These are phyloP conservation scores for Capromys pilorides DNA, from an alignment of 2,797 vertebrate genomes.

Conservation along the genomic window DNA sequence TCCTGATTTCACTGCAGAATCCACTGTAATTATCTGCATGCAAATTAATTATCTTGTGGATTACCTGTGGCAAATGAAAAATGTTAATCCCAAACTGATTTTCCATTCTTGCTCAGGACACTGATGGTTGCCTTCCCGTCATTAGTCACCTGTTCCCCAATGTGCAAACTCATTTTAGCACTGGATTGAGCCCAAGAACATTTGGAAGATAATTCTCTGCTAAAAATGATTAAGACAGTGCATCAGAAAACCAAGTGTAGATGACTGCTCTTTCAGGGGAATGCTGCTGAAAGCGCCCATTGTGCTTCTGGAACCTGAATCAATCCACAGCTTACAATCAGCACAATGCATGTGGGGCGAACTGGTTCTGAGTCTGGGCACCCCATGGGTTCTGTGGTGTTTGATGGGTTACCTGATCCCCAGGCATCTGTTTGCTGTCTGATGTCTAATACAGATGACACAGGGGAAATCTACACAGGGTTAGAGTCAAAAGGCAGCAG, in stretches of 20 bases:
- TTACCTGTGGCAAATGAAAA: slow-evolving; percentile 68
- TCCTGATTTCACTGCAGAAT: slow-evolving; percentile 58
- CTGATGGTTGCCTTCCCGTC: slow-evolving; percentile 39
- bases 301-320: not conserved
- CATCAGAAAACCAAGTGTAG: slow-evolving; percentile 31
- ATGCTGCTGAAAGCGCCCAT: not conserved
- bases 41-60: slow-evolving; percentile 65
- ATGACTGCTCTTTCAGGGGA: not conserved
- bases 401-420: not conserved
- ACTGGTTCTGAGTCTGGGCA: not conserved
- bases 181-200: slow-evolving; percentile 48
- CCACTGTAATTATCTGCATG: slow-evolving; percentile 60
- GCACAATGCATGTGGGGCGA: not conserved
- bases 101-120: slow-evolving; percentile 35
- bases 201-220: slow-evolving; percentile 65
- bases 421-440: not conserved
- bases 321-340: not conserved
- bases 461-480: not conserved
- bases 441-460: not conserved
- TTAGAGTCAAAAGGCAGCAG: slow-evolving; percentile 24
- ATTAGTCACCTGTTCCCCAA: slow-evolving; percentile 53
- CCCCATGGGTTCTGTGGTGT: not conserved
- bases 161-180: slow-evolving; percentile 66
- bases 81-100: slow-evolving; percentile 38
- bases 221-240: slow-evolving; percentile 59